A percentile compares a stretch with the other conserved stretches of the same genome.
Evolutionary conservation across 2,113 vertebrate genomes (phyloP).

Genomic region (Phaethornis superciliosus): DNA sequence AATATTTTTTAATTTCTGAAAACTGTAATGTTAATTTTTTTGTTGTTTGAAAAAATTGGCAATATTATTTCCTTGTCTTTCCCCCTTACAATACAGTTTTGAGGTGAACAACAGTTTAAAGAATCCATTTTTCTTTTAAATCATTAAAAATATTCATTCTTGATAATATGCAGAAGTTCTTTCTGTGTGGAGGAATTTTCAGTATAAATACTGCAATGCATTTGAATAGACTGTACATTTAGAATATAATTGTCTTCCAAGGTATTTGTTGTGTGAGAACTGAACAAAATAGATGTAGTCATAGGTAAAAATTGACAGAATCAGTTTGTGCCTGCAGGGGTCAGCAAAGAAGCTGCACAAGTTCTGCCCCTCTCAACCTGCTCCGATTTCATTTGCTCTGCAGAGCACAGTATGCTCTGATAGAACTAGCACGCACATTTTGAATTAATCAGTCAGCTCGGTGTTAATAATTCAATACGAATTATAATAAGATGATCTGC

Average conservation of each 20-base stretch:
- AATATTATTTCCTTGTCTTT: not conserved
- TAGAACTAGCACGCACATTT: not conserved
- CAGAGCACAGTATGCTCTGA: not conserved
- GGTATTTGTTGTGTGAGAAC: not conserved
- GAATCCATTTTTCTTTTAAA: conserved; percentile 36
- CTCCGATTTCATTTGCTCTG: not conserved
- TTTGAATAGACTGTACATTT: conserved; percentile 43
- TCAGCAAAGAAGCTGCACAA: conserved; percentile 29
- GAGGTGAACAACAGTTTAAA: conserved; percentile 1
- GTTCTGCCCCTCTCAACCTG: conserved; percentile 21
- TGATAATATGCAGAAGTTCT: conserved; percentile 21
- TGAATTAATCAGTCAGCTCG: conserved; percentile 20
- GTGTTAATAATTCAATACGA: conserved; percentile 43
- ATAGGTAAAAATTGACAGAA: not conserved
- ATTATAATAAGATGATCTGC: conserved; percentile 16
- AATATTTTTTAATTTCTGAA: not conserved
- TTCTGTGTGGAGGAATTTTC: conserved; percentile 11
- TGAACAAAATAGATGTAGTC: not conserved
- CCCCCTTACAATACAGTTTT: not conserved
- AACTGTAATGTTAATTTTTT: not conserved
- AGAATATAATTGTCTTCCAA: conserved; percentile 25
- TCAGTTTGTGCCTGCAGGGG: conserved; percentile 28
- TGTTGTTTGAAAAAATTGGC: not conserved
- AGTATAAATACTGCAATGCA: conserved; percentile 6
- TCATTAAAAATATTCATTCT: conserved; percentile 32